Evolutionary conservation across 2,113 vertebrate species (phyloP).

Genomic region (Egretta garzetta): DNA sequence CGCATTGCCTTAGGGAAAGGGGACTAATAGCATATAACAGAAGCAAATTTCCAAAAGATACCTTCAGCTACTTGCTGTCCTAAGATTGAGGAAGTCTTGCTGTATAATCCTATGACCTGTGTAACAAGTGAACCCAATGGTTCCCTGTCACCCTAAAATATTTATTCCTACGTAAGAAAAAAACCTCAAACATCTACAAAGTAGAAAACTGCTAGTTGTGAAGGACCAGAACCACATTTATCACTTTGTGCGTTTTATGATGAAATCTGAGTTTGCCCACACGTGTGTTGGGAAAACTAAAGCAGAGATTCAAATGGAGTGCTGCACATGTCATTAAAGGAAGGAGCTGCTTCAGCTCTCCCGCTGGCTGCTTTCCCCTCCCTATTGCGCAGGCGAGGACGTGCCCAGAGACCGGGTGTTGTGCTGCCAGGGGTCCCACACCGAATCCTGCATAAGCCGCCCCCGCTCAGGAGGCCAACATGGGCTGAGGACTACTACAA

Average conservation of each 20-base stretch:
- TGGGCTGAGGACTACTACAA: background rate
- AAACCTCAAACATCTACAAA: background rate
- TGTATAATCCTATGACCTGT: background rate
- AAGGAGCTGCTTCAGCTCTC: background rate
- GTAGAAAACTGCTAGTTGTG: background rate
- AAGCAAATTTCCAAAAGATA: background rate
- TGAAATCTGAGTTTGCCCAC: background rate
- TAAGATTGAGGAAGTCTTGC: background rate
- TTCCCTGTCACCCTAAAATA: background rate
- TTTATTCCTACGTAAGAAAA: background rate
- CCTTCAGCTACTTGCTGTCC: fast-evolving
- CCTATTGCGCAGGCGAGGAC: fast-evolving
- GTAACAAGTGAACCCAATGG: fast-evolving
- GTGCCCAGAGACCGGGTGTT: fast-evolving
- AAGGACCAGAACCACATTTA: background rate
- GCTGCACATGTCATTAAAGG: too few species aligned
- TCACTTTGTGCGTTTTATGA: background rate
- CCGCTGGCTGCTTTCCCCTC: background rate
- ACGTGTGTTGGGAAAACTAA: background rate
- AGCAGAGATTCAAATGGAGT: fast-evolving
- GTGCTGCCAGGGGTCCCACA: background rate
- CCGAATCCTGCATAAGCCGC: background rate
- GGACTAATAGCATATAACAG: background rate
- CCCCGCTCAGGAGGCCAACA: background rate
- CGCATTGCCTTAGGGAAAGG: background rate